Conservation (phyloP, 2,113 vertebrate genomes). For the Pteropus alecto region DNA sequence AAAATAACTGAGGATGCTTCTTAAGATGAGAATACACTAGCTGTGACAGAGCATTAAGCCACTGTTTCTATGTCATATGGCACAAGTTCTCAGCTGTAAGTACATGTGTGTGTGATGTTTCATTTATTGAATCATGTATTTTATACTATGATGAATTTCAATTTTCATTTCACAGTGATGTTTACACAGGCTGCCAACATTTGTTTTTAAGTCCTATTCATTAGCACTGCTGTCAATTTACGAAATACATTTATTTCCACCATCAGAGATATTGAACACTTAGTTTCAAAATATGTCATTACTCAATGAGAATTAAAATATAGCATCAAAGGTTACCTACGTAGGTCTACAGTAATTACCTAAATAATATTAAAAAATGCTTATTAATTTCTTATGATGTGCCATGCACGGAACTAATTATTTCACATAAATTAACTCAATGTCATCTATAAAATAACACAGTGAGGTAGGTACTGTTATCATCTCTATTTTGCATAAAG, state of each 20-base stretch:
- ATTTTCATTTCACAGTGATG: slow-evolving; percentile 52
- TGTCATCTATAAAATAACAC: background rate
- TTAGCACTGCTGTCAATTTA: slow-evolving; percentile 56
- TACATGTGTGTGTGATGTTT: background rate
- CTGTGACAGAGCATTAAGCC: slow-evolving; percentile 1
- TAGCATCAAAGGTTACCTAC: background rate
- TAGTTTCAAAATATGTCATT: slow-evolving; percentile 60
- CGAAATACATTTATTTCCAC: slow-evolving; percentile 62
- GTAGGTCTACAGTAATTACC: slow-evolving; percentile 23
- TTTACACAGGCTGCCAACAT: slow-evolving; percentile 65
- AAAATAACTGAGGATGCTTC: background rate
- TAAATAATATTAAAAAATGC: slow-evolving; percentile 27
- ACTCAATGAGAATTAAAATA: slow-evolving; percentile 36
- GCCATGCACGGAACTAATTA: background rate
- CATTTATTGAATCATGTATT: slow-evolving; percentile 48
- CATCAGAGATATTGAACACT: background rate
- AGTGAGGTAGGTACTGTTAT: background rate
- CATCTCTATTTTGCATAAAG: background rate
- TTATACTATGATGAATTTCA: slow-evolving; percentile 31
- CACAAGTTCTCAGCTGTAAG: background rate
- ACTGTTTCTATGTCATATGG: background rate
- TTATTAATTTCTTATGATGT: background rate
- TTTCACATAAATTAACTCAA: background rate
- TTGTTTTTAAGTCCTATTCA: slow-evolving; percentile 73
- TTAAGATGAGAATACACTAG: slow-evolving; percentile 45